These are phyloP conservation scores for Drosophila nr. fundita DNA, from an alignment of 2,888 invertebrate genomes.

Conservation along the genomic window DNA sequence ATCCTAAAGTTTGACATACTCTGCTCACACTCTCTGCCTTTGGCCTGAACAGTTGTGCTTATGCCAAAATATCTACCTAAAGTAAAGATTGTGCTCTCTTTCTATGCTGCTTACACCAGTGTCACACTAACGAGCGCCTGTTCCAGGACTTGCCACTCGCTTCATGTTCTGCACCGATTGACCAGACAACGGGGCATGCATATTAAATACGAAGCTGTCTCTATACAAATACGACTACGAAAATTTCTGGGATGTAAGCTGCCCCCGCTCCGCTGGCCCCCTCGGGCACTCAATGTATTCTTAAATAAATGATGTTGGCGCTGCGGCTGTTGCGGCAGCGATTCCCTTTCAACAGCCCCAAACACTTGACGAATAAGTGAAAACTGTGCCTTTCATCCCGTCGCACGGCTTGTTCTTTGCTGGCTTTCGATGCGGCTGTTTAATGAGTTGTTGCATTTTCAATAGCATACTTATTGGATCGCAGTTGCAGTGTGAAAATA, in stretches of 20 bases:
- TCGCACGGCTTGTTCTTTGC: neutral
- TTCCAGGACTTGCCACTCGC: conserved; percentile 48
- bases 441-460: conserved; percentile 59
- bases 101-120: conserved; percentile 13
- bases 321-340: conserved; percentile 59
- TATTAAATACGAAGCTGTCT: conserved; percentile 60
- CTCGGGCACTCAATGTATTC: conserved; percentile 6
- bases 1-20: neutral
- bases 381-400: conserved; percentile 31
- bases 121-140: conserved; percentile 62
- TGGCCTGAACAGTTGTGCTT: conserved; percentile 6
- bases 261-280: neutral
- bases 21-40: neutral
- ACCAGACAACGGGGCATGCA: conserved; percentile 74
- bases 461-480: conserved; percentile 46
- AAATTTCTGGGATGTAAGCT: conserved; percentile 29
- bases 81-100: conserved; percentile 5
- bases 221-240: conserved; percentile 29
- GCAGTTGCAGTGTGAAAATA: neutral
- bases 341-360: conserved; percentile 65
- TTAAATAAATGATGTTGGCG: conserved; percentile 73
- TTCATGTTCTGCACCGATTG: conserved; percentile 72
- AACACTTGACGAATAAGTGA: conserved; percentile 56
- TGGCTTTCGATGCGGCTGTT: conserved; percentile 50
- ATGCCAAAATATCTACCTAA: conserved; percentile 27